These are phyloP conservation scores for Drosophila kohkoa DNA, from an alignment of 1,140 invertebrate species.

Conservation along the genomic window DNA sequence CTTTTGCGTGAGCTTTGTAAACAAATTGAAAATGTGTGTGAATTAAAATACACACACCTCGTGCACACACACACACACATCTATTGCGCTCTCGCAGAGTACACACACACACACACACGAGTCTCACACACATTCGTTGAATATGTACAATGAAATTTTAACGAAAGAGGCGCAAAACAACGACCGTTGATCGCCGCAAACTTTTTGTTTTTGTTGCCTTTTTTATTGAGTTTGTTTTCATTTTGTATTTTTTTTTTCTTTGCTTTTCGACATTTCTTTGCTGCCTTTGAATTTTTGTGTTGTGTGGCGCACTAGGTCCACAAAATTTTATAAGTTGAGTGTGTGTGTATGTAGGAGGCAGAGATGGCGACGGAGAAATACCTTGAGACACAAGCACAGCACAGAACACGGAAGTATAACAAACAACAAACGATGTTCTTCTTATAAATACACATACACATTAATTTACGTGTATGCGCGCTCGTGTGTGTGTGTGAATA, in stretches of 20 bases:
- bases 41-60: conserved; percentile 17
- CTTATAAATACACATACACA: conserved; percentile 9
- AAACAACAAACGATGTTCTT: conserved; percentile 34
- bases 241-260: conserved; percentile 21
- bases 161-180: conserved; percentile 52
- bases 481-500: not conserved
- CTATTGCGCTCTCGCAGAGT: conserved; percentile 10
- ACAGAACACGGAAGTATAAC: conserved; percentile 51
- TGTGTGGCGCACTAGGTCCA: conserved; percentile 44
- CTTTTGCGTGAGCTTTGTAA: conserved; percentile 31
- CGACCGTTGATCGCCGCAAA: conserved; percentile 54
- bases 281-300: conserved; percentile 14
- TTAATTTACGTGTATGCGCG: not conserved
- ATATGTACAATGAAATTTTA: conserved; percentile 35
- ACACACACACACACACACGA: conserved; percentile 1
- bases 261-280: conserved; percentile 43
- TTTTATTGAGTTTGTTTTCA: conserved; percentile 44
- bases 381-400: conserved; percentile 46
- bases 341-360: conserved; percentile 27
- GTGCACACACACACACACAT: conserved; percentile 4
- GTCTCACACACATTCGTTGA: not conserved
- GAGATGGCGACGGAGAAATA: conserved; percentile 45
- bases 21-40: conserved; percentile 42
- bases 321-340: conserved; percentile 12
- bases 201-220: conserved; percentile 50